Conservation (phyloP, 2,888 invertebrate genomes). For the Drosophila prostipennis region DNA sequence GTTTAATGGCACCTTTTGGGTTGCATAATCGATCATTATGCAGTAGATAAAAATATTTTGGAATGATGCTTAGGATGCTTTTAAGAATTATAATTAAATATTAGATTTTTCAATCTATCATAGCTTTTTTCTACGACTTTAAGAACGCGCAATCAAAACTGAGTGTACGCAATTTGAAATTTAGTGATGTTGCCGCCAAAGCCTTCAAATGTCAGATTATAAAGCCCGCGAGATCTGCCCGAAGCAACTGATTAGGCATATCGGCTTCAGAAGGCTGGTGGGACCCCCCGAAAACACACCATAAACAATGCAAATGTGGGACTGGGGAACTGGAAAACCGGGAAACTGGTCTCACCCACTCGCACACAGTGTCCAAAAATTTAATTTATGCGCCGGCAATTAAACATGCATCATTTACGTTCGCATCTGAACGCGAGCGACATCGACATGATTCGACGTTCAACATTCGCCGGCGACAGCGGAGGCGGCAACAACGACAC, state of each 20-base stretch:
- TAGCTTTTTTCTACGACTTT: not conserved
- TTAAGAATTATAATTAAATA: too few species aligned
- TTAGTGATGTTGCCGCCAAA: constrained; percentile 34
- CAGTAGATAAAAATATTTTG: too few species aligned
- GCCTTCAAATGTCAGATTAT: constrained; percentile 26
- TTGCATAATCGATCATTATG: constrained; percentile 29
- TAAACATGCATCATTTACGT: constrained; percentile 81
- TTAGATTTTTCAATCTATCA: not conserved
- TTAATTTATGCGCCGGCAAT: constrained; percentile 79
- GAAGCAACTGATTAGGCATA: constrained; percentile 29
- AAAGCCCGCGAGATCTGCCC: constrained; percentile 5
- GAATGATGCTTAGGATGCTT: too few species aligned
- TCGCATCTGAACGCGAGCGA: constrained; percentile 50
- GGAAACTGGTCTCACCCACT: constrained; percentile 25
- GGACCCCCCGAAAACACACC: constrained; percentile 6
- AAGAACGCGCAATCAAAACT: constrained; percentile 1
- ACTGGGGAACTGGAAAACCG: not conserved
- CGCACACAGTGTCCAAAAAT: constrained; percentile 53
- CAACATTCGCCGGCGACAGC: constrained; percentile 40
- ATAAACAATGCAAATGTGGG: constrained; percentile 37
- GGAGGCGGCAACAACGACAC: constrained; percentile 46
- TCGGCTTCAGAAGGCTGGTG: constrained; percentile 3
- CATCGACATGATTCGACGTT: constrained; percentile 46
- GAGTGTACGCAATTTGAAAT: not conserved
- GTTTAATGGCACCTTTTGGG: constrained; percentile 55